phyloP scores from a whole-genome alignment of 2,888 invertebrate species.

The Acleris cristana region DNA sequence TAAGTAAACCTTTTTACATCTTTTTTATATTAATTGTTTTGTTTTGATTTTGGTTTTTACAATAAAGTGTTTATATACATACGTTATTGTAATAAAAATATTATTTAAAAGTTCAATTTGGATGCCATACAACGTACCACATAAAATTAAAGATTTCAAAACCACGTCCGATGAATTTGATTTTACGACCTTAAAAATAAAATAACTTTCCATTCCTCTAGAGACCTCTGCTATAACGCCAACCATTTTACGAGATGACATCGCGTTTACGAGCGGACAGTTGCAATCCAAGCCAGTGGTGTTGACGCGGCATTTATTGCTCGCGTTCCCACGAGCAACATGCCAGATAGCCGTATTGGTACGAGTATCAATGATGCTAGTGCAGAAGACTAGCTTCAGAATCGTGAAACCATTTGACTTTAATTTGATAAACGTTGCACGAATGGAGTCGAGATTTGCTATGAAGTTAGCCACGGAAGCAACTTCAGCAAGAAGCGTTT shows the following conservation, averaged over 20 bases:
- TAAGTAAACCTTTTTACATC: no score
- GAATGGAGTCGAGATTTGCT: not conserved
- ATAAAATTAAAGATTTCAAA: no score
- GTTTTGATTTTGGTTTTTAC: no score
- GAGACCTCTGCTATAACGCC: not conserved
- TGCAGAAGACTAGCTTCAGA: not conserved
- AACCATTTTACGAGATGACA: constrained; percentile 11
- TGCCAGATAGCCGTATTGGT: constrained; percentile 4
- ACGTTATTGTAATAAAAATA: no score
- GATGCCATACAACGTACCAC: no score
- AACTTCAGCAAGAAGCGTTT: no score
- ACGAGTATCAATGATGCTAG: not conserved
- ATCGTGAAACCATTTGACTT: constrained; percentile 8
- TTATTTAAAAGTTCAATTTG: not conserved
- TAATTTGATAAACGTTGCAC: constrained; percentile 8
- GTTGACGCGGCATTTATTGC: constrained; percentile 15
- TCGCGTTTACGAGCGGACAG: constrained; percentile 13
- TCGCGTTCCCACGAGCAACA: constrained; percentile 7
- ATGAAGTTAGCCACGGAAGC: no score
- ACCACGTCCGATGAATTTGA: no score
- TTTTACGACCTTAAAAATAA: no score
- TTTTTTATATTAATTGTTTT: no score
- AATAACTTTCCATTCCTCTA: no score
- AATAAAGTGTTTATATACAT: no score
- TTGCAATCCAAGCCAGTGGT: constrained; percentile 2